A percentile compares a stretch with the other conserved stretches of the same genome.
phyloP scores from a whole-genome alignment of 2,797 vertebrate species.

The Enteromius treurensis region DNA sequence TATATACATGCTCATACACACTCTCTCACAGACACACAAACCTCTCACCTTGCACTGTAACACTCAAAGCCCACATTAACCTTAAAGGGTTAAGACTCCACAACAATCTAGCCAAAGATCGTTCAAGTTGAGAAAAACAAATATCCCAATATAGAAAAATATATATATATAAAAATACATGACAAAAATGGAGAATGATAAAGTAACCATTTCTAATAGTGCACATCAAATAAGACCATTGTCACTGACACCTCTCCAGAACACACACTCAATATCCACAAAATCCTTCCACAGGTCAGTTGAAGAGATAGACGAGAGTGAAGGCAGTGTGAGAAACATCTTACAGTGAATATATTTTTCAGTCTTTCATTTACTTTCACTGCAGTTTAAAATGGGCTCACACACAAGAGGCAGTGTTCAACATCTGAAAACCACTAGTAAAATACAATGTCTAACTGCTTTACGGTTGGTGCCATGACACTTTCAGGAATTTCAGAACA shows the following conservation, averaged over 20 bases:
- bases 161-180: conserved; percentile 63
- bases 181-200: conserved; percentile 57
- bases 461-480: conserved; percentile 19
- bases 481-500: conserved; percentile 47
- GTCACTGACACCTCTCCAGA: conserved; percentile 44
- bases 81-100: conserved; percentile 68
- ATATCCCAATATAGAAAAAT: conserved; percentile 67
- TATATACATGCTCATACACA: conserved; percentile 59
- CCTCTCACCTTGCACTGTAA: conserved; percentile 53
- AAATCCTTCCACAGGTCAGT: conserved; percentile 47
- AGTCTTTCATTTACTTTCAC: conserved; percentile 22
- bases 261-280: conserved; percentile 43
- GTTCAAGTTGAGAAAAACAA: conserved; percentile 57
- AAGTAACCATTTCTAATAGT: conserved; percentile 68
- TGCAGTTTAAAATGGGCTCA: conserved; percentile 41
- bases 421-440: conserved; percentile 18
- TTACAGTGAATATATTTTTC: conserved; percentile 27
- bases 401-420: conserved; percentile 36
- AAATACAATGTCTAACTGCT: conserved; percentile 34
- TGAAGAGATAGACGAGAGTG: conserved; percentile 44
- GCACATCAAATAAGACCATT: conserved; percentile 66
- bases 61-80: conserved; percentile 38
- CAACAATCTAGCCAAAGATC: conserved; percentile 54
- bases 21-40: neutral
- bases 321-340: conserved; percentile 31